Evolutionary conservation across 1,140 invertebrate genomes (phyloP).

Genomic region (Drosophila grimshawi): DNA sequence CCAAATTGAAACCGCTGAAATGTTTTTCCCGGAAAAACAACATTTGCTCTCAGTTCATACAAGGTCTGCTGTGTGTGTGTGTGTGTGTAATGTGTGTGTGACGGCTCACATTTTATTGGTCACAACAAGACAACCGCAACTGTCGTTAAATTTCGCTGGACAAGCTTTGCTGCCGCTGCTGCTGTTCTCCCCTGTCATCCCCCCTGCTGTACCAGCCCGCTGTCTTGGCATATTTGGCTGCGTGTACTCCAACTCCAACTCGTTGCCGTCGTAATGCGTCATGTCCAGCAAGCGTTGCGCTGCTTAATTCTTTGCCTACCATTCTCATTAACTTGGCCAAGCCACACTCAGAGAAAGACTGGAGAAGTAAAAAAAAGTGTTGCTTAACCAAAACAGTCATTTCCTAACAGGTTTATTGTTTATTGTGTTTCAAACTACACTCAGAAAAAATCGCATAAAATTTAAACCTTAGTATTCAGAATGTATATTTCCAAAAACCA

Average conservation of each 20-base stretch:
- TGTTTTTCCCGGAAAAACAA: conserved; percentile 65
- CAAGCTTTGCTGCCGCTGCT: conserved; percentile 11
- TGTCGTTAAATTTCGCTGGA: conserved; percentile 68
- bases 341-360: background rate
- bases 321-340: conserved; percentile 72
- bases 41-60: conserved; percentile 47
- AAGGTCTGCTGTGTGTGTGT: conserved; percentile 7
- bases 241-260: conserved; percentile 31
- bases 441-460: too few species aligned
- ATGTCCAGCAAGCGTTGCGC: conserved; percentile 51
- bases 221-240: conserved; percentile 48
- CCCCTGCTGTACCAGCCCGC: background rate
- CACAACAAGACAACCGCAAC: conserved; percentile 44
- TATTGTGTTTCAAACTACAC: too few species aligned
- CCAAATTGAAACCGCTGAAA: background rate
- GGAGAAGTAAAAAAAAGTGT: too few species aligned
- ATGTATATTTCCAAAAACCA: too few species aligned
- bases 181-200: background rate
- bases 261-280: conserved; percentile 54
- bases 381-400: background rate
- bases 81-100: conserved; percentile 35
- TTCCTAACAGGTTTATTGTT: too few species aligned
- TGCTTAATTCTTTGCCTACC: conserved; percentile 33
- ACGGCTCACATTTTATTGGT: conserved; percentile 68
- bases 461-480: too few species aligned